A percentile compares a stretch with the other conserved stretches of the same genome.
Evolutionary conservation across 2,797 vertebrate species (phyloP).

Genomic region (Monodelphis domestica): DNA sequence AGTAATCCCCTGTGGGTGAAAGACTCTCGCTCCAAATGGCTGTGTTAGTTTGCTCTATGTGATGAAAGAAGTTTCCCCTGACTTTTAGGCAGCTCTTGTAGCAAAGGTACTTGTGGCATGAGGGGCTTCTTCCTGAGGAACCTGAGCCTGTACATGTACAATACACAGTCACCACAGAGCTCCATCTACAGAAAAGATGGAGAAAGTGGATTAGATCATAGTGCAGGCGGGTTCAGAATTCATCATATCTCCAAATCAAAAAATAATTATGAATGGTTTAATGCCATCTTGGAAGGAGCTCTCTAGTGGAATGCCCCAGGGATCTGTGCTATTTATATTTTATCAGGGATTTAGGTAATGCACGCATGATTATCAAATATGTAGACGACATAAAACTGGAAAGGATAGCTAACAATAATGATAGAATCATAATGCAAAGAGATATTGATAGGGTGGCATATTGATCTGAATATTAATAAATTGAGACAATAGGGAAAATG

Average conservation of each 20-base stretch:
- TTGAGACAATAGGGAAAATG: not conserved
- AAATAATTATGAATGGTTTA: not conserved
- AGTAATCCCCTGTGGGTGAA: slow-evolving; percentile 46
- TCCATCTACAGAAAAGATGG: not conserved
- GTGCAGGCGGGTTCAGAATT: not conserved
- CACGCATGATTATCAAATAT: not conserved
- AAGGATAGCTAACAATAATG: not conserved
- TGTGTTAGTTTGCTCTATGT: slow-evolving; percentile 37
- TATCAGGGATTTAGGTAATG: not conserved
- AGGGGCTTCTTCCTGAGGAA: not conserved
- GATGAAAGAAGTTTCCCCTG: slow-evolving; percentile 14
- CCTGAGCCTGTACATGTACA: not conserved
- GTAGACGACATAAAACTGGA: not conserved
- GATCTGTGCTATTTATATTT: not conserved
- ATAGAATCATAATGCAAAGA: not conserved
- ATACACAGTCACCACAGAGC: not conserved
- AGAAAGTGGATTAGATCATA: not conserved
- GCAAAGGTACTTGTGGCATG: not conserved
- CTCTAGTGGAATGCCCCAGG: not conserved
- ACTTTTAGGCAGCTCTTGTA: slow-evolving; percentile 4
- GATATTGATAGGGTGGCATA: not conserved
- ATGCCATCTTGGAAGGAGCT: not conserved
- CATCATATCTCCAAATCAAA: not conserved
- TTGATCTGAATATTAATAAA: not conserved
- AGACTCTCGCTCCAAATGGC: slow-evolving; percentile 41